These are phyloP conservation scores for Margarornis squamiger DNA, from an alignment of 2,797 vertebrate species.

Conservation along the genomic window DNA sequence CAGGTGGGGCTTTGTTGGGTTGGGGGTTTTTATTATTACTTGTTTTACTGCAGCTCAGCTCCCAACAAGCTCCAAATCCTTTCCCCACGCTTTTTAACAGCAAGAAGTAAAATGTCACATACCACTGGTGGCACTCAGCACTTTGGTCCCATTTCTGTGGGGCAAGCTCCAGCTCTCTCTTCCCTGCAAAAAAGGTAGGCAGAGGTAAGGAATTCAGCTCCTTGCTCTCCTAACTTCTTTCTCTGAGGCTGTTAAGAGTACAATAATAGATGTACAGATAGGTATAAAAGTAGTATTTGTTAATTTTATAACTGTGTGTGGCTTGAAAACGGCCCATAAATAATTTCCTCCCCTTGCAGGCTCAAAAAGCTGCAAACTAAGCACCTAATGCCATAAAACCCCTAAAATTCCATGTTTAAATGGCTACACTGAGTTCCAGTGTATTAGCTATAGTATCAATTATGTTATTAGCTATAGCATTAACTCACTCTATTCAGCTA, in stretches of 20 bases:
- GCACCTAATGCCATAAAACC: accelerated
- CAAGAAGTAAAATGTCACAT: slow-evolving; percentile 31
- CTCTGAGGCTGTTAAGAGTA: not conserved
- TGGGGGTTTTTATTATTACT: too few species aligned
- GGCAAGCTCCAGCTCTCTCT: slow-evolving; percentile 83
- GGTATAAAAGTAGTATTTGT: not conserved
- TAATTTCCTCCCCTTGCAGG: not conserved
- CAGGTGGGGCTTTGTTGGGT: not conserved
- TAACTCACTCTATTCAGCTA: not conserved
- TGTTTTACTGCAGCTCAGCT: not conserved
- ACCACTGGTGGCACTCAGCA: slow-evolving; percentile 92
- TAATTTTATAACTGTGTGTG: not conserved
- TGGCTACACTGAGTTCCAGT: not conserved
- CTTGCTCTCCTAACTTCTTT: not conserved
- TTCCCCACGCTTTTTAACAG: not conserved
- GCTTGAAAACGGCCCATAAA: not conserved
- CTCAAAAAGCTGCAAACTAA: not conserved
- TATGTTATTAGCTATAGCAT: not conserved
- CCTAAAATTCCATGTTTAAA: not conserved
- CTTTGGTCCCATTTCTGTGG: slow-evolving; percentile 81
- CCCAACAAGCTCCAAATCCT: not conserved
- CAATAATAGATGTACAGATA: not conserved
- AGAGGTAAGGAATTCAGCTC: not conserved
- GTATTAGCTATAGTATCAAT: too few species aligned
- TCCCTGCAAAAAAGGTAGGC: slow-evolving; percentile 72